These are phyloP conservation scores for Drosophila repletoides DNA, from an alignment of 1,140 invertebrate genomes.

Conservation along the genomic window DNA sequence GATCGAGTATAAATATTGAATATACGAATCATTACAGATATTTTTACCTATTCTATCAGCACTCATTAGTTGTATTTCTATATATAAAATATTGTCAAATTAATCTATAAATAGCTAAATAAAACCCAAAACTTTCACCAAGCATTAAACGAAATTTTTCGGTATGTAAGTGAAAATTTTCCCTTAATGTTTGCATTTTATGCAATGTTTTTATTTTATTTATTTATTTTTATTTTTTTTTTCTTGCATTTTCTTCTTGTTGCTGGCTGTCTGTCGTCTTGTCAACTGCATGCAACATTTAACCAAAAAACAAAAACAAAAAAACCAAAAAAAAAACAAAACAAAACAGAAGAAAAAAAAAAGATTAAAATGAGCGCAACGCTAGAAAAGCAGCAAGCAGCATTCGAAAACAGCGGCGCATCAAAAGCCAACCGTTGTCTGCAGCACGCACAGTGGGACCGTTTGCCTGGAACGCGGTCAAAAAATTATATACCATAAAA, in stretches of 20 bases:
- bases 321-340: no score
- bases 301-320: constrained; percentile 42
- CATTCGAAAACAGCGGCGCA: neutral
- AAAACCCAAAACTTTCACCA: constrained; percentile 45
- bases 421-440: no score
- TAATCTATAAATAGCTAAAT: constrained; percentile 17
- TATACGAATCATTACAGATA: constrained; percentile 13
- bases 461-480: no score
- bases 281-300: constrained; percentile 77
- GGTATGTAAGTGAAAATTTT: constrained; percentile 18
- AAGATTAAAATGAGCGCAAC: constrained; percentile 42
- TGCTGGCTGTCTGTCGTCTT: constrained; percentile 57
- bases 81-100: constrained; percentile 1
- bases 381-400: neutral
- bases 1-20: neutral
- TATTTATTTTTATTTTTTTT: constrained; percentile 48
- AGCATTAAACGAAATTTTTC: constrained; percentile 8
- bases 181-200: constrained; percentile 44
- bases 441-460: no score
- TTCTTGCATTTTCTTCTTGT: constrained; percentile 29
- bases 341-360: constrained; percentile 17
- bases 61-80: constrained; percentile 16
- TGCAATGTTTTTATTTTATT: constrained; percentile 52
- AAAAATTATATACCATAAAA: no score
- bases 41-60: neutral